phyloP scores from a whole-genome alignment of 92 coral and sea anemone genomes.

The Nematostella vectensis region DNA sequence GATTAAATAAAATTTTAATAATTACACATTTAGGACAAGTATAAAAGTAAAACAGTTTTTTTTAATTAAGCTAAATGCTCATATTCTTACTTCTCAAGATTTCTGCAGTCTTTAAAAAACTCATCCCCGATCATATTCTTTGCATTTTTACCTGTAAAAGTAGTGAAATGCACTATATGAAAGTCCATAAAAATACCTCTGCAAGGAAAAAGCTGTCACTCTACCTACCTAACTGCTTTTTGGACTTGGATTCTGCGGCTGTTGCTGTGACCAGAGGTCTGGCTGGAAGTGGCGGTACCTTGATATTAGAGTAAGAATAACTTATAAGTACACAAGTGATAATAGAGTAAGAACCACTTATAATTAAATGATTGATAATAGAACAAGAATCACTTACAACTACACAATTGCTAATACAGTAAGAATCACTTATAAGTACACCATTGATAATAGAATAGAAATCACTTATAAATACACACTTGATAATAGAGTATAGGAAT shows the following conservation, averaged over 20 bases:
- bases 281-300: conserved; percentile 85
- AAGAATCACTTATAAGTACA: too few relatives aligned
- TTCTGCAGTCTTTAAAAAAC: conserved; percentile 80
- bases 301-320: too few relatives aligned
- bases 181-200: neutral
- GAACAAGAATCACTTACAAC: too few relatives aligned
- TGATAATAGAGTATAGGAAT: too few relatives aligned
- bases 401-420: too few relatives aligned
- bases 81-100: conserved; percentile 73
- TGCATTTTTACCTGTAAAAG: conserved; percentile 54
- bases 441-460: too few relatives aligned
- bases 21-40: neutral
- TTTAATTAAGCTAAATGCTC: neutral
- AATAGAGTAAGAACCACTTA: too few relatives aligned
- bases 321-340: too few relatives aligned
- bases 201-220: neutral
- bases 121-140: conserved; percentile 94
- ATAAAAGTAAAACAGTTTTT: neutral
- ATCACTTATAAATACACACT: too few relatives aligned
- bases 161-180: neutral
- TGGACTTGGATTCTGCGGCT: conserved; percentile 91
- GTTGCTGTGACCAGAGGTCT: conserved; percentile 74
- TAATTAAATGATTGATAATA: too few relatives aligned
- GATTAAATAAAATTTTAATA: neutral
- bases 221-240: conserved; percentile 73